Evolutionary conservation across 2,888 invertebrate species (phyloP), one percentile per base, ranked within the genome.

Genomic region (Acanthosepion lycidas): DNA sequence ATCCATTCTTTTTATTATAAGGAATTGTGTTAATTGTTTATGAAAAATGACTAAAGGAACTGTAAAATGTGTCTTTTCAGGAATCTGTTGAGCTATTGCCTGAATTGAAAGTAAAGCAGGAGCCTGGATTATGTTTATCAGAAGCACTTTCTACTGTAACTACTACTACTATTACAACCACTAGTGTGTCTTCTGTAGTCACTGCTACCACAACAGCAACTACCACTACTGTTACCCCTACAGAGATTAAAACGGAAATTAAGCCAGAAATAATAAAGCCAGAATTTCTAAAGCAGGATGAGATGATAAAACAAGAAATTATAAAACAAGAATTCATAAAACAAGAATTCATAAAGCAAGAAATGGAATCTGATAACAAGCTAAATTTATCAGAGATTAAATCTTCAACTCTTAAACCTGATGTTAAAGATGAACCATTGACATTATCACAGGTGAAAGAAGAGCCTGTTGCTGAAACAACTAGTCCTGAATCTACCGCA

Each of bases 151-250:
- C 95, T 12, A 95, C 96, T 23, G 95, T 95, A 93, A 95, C 95
- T 93, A 95, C 96, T 93, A 95, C 96, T 96, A 95, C 97, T 96
- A 94, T 97, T 97, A 94, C 97, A 97, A 96, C 98, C 96, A 96
- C 97, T 95, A 97, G 97, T 42, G 95, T 96, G 91, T 95, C 96
- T 18, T 95, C 95, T 20, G 95, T 95, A 93, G 95, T 96, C 94
- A 94, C 95, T 94, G 91, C 95, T 94, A 53, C 94, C 53, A 94
- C 94, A 33, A 94, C 94, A 48, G 91, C 94, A 42, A 91, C 94
- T 94, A 64, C 78, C 48, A 94, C 94, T 48, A 94, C 94, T 94
- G 91, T 91, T 55, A 64, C 95, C 49, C 64, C 95, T 59, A 59
- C 94, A 33, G 94, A 95, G 59, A 95, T 94, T 51, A 94, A 95